Evolutionary conservation across 1,140 invertebrate genomes (phyloP), one percentile per base, ranked within the genome.

Genomic region (Zaprionus nigranus): DNA sequence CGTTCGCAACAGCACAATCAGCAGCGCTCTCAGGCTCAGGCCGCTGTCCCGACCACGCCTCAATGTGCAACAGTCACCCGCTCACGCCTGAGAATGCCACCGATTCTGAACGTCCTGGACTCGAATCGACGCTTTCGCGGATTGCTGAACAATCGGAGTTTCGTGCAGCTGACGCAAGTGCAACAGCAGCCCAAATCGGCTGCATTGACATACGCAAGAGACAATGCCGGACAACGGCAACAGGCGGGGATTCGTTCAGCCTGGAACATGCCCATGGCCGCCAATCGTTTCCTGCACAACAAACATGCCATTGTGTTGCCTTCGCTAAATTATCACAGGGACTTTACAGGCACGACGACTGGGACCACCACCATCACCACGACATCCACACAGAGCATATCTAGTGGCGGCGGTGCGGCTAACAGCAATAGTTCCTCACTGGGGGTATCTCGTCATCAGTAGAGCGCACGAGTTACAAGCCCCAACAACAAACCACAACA

Each of bases 121-220:
- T 81, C 82, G 3, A 92, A 83, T 53, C 74, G 81, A 6, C 76
- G 81, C 13, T 92, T 92, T 64, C 81, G 88, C 1, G 80, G 85
- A 13, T 40, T 90, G 24, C 74, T 90, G 0, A 87, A 92, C 61
- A 90, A 91, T 40, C 74, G 81, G 0, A 92, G 91, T 34, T 92
- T 92, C 65, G 91, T 92, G 5, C 91, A 92, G 49, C 73, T 92
- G 11, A 92, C 91, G 2, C 91, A 91, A 56, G 82, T 92, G 26
- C 82, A 92, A 49, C 65, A 81, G 17, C 82, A 85, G 11, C 74
- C 88, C 15, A 91, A 92, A 63, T 92, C 91, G 5, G 91, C 91
- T 0, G 91, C 90, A 2, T 22, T 91, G 38, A 83, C 72, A 1
- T 78, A 82, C 46, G 75, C 66, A 2, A 71, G 61, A 12, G 46